A percentile compares a stretch with the other conserved stretches of the same genome.
phyloP scores from a whole-genome alignment of 2,797 vertebrate species.

The Gephyroberyx darwinii region DNA sequence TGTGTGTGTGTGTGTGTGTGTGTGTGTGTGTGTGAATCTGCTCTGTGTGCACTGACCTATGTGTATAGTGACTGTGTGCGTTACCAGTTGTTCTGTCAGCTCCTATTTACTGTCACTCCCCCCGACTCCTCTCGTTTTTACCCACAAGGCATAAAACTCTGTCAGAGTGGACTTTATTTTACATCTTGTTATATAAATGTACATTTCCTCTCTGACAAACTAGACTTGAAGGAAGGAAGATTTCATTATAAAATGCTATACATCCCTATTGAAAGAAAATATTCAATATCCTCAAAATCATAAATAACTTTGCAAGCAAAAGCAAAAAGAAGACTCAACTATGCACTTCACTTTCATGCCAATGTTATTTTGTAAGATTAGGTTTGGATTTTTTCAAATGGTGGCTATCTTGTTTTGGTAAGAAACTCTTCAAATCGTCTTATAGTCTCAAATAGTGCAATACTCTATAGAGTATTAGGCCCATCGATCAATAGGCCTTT shows the following conservation, averaged over 20 bases:
- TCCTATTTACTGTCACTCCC: conserved; percentile 51
- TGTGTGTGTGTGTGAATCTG: neutral
- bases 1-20: neutral
- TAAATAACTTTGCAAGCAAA: conserved; percentile 44
- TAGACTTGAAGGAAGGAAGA: conserved; percentile 2
- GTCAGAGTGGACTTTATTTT: conserved; percentile 36
- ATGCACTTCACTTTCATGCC: conserved; percentile 39
- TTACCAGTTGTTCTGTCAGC: conserved; percentile 57
- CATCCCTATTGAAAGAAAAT: neutral
- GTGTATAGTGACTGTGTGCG: conserved; percentile 33
- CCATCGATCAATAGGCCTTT: conserved; percentile 34
- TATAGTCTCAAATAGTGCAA: too few species aligned
- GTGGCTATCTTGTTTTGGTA: conserved; percentile 31
- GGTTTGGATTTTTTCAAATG: conserved; percentile 49
- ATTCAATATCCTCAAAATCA: conserved; percentile 23
- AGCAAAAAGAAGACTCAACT: conserved; percentile 56
- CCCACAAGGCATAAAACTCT: conserved; percentile 41
- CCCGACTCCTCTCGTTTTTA: conserved; percentile 39
- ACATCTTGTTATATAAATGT: conserved; percentile 46
- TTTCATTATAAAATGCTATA: neutral
- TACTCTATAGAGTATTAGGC: neutral
- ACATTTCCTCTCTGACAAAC: conserved; percentile 24
- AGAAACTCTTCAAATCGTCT: conserved; percentile 10
- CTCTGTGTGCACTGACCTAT: conserved; percentile 47
- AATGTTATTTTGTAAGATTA: conserved; percentile 34